Evolutionary conservation across 64 coral and sea anemone genomes (phyloP).

Genomic region (Actinia tenebrosa): DNA sequence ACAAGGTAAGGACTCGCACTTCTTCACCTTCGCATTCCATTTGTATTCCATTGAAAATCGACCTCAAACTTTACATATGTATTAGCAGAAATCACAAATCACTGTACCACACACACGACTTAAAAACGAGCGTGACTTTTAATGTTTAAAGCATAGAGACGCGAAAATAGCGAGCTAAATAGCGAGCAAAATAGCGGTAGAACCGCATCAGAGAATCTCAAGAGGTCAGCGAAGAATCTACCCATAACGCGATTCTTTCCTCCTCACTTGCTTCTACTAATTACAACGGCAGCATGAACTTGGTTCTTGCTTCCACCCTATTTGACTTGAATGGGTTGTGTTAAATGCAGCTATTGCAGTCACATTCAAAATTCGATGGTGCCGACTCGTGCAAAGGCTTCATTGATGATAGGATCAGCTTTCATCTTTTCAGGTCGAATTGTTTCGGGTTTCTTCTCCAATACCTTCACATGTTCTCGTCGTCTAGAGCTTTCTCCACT

Average conservation of each 20-base stretch:
- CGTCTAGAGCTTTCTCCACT: neutral
- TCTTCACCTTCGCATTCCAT: neutral
- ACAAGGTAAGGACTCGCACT: conserved; percentile 1
- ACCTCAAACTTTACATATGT: neutral
- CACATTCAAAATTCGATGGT: neutral
- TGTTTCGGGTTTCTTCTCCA: neutral
- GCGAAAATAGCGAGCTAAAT: neutral
- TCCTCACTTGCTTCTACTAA: neutral
- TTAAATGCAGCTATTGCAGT: neutral
- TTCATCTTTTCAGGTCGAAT: neutral
- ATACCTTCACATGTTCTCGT: neutral
- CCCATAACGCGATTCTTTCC: neutral
- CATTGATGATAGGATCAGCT: conserved; percentile 2
- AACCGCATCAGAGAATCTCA: neutral
- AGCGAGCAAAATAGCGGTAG: too few species aligned
- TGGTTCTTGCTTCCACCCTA: neutral
- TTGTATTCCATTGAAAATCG: neutral
- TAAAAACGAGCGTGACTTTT: neutral
- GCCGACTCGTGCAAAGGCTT: neutral
- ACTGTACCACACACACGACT: neutral
- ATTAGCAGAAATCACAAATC: neutral
- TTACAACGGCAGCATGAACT: neutral
- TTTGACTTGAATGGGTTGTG: neutral
- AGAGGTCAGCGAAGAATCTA: neutral
- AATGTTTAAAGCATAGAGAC: neutral